A percentile compares a stretch with the other conserved stretches of the same genome.
These are phyloP conservation scores for Thomomys bottae DNA, from an alignment of 2,113 vertebrate genomes.

Conservation along the genomic window DNA sequence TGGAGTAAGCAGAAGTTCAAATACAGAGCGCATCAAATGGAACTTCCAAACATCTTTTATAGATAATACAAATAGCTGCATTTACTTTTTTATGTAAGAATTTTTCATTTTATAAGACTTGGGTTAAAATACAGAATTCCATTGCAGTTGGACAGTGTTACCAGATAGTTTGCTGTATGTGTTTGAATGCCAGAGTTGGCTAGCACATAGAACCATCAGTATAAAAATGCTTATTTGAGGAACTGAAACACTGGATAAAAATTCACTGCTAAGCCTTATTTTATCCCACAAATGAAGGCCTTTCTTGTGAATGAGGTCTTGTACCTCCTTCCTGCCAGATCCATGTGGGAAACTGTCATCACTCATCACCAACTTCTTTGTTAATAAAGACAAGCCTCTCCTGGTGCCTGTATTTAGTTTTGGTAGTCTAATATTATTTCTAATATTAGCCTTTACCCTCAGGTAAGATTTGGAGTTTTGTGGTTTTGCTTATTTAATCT, in stretches of 20 bases:
- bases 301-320: slow-evolving; percentile 18
- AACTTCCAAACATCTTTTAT: slow-evolving; percentile 50
- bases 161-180: neutral
- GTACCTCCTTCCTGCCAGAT: neutral
- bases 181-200: neutral
- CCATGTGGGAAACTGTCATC: neutral
- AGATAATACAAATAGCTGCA: slow-evolving; percentile 48
- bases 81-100: slow-evolving; percentile 46
- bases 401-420: neutral
- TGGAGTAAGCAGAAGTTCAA: neutral
- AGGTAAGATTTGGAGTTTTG: neutral
- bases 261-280: neutral
- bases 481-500: neutral
- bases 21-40: neutral
- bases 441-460: neutral
- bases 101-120: slow-evolving; percentile 38
- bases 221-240: neutral
- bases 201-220: neutral
- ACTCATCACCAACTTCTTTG: neutral
- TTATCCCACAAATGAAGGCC: neutral
- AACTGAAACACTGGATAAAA: slow-evolving; percentile 35
- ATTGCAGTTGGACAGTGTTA: slow-evolving; percentile 32
- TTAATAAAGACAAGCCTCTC: neutral
- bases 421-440: neutral
- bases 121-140: slow-evolving; percentile 51